Percentiles rank a stretch among this genome's conserved stretches.
Conservation (phyloP, 2,888 invertebrate genomes). For the Yponomeuta plumbellus region DNA sequence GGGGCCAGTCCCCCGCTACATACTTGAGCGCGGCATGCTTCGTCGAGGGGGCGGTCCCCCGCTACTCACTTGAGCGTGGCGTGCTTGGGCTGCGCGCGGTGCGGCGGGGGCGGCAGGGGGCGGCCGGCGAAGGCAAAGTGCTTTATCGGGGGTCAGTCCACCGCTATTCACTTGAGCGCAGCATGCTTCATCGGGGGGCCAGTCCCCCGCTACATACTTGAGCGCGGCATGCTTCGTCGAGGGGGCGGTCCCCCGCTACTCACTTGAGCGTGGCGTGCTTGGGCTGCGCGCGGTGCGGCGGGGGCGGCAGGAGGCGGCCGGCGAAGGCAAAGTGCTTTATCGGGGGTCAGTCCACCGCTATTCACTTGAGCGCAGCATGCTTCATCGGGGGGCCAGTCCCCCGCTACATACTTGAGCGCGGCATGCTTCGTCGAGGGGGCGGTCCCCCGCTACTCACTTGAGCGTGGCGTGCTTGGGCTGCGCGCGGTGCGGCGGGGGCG, state of each 20-base stretch:
- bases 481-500: slow-evolving; percentile 83
- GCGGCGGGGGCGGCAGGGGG: slow-evolving; percentile 82
- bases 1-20: not conserved
- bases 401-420: slow-evolving; percentile 80
- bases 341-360: not conserved
- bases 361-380: slow-evolving; percentile 87
- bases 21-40: slow-evolving; percentile 92
- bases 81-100: slow-evolving; percentile 90
- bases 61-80: slow-evolving; percentile 83
- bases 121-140: slow-evolving; percentile 95
- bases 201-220: slow-evolving; percentile 68
- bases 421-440: slow-evolving; percentile 90
- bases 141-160: slow-evolving; percentile 9
- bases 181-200: slow-evolving; percentile 80
- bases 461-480: slow-evolving; percentile 92
- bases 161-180: slow-evolving; percentile 80
- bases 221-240: slow-evolving; percentile 91
- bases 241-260: slow-evolving; percentile 64
- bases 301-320: slow-evolving; percentile 83
- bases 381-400: slow-evolving; percentile 56
- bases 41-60: slow-evolving; percentile 78
- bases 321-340: slow-evolving; percentile 89
- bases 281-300: slow-evolving; percentile 85
- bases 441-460: slow-evolving; percentile 72
- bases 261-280: slow-evolving; percentile 92